Percentiles rank a stretch among this genome's conserved stretches.
Conservation (phyloP, 2,888 invertebrate genomes). For the Brachyptera risi region DNA sequence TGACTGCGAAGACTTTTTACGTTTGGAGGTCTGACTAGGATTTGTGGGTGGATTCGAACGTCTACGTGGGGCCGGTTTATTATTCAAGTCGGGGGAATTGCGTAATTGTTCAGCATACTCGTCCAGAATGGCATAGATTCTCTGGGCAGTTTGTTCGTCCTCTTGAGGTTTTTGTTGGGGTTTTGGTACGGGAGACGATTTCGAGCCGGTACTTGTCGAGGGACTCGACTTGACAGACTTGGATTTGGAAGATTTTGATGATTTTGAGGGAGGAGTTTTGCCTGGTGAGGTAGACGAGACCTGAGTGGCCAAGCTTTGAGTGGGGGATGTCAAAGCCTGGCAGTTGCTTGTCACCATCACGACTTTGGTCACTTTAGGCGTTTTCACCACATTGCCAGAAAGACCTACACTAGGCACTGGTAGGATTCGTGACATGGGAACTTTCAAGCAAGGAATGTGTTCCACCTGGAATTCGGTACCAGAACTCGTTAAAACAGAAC, state of each 20-base stretch:
- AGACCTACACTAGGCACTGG: slow-evolving; percentile 37
- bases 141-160: slow-evolving; percentile 75
- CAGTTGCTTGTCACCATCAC: slow-evolving; percentile 57
- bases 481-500: slow-evolving; percentile 16
- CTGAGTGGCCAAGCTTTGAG: slow-evolving; percentile 54
- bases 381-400: slow-evolving; percentile 35
- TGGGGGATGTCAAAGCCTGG: slow-evolving; percentile 52
- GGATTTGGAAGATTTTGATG: slow-evolving; percentile 46
- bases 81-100: slow-evolving; percentile 73
- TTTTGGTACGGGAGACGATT: slow-evolving; percentile 62
- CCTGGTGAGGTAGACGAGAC: slow-evolving; percentile 46
- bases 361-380: slow-evolving; percentile 54
- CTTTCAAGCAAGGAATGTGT: slow-evolving; percentile 32
- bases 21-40: slow-evolving; percentile 63
- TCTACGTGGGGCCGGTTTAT: slow-evolving; percentile 74
- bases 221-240: slow-evolving; percentile 56
- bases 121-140: slow-evolving; percentile 73
- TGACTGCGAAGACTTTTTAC: slow-evolving; percentile 62
- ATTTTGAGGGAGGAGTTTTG: slow-evolving; percentile 39
- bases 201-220: slow-evolving; percentile 51
- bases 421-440: slow-evolving; percentile 27
- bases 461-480: slow-evolving; percentile 36
- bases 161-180: slow-evolving; percentile 69
- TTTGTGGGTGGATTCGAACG: slow-evolving; percentile 70
- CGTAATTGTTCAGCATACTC: slow-evolving; percentile 76